Evolutionary conservation across 2,888 invertebrate genomes (phyloP), one percentile per base, ranked within the genome.

Genomic region (Brenthis ino): DNA sequence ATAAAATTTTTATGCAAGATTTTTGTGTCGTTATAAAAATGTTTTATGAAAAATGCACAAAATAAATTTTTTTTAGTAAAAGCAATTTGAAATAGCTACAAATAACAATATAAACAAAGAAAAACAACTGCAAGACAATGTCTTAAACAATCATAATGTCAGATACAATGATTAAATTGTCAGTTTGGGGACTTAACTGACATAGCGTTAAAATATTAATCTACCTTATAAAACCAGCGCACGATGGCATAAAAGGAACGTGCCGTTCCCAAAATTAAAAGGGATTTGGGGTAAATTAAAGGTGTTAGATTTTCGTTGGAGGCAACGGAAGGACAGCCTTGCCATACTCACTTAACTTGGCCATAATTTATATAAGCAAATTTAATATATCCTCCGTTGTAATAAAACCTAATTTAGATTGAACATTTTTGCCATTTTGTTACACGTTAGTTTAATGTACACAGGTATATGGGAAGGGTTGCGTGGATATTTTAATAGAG

Each of bases 221-320:
- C 81, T 82, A 73, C 75, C 77, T 80, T 80, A 84, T 85, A 84
- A 83, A 84, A 80, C 76, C 76, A 73, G 77, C 78, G 60, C 20
- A 20, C 79, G 80, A 78, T 28, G 56, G 63, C 77, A 70, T 74
- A 71, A 77, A 79, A 80, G 76, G 79, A 80, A 86, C 86, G 89
- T 88, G 86, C 86, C 84, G 75, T 79, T 77, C 72, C 79, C 82
- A 75, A 84, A 85, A 87, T 88, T 85, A 86, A 84, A 85, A 83
- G 82, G 85, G 88, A 86, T 88, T 85, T 82, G 69, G 75, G 78
- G 78, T 83, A 85, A 87, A 87, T 87, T 85, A 86, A 84, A 86
- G 84, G 89, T 85, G 84, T 83, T 84, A 82, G 83, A 80, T 83
- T 76, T 67, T 70, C 65, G 57, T 63, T 54, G 48, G 51, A 33